Evolutionary conservation across 1,140 invertebrate species (phyloP).

Genomic region (Dendrolimus kikuchii): DNA sequence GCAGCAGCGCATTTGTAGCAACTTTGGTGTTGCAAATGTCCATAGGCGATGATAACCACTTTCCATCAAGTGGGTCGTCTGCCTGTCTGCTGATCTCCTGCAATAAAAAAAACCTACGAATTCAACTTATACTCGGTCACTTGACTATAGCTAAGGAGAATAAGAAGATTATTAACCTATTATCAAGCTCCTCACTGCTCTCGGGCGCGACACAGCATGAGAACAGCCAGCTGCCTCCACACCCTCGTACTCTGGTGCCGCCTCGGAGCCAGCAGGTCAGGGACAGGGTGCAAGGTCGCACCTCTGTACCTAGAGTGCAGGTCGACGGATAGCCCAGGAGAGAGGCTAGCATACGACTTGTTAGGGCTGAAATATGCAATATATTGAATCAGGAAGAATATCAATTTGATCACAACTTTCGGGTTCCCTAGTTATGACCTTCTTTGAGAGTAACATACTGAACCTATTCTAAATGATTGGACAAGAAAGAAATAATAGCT

Average conservation of each 20-base stretch:
- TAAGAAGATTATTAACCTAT: slow-evolving; percentile 32
- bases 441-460: too few species aligned
- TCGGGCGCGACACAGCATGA: slow-evolving; percentile 76
- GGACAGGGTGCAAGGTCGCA: slow-evolving; percentile 77
- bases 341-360: slow-evolving; percentile 70
- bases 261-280: slow-evolving; percentile 82
- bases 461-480: too few species aligned
- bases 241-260: slow-evolving; percentile 75
- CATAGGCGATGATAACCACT: too few species aligned
- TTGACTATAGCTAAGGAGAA: too few species aligned
- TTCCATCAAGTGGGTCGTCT: too few species aligned
- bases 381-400: neutral
- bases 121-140: too few species aligned
- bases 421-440: too few species aligned
- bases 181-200: slow-evolving; percentile 39
- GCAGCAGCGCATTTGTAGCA: too few species aligned
- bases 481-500: too few species aligned
- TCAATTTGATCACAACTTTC: neutral
- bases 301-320: slow-evolving; percentile 72
- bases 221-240: slow-evolving; percentile 78
- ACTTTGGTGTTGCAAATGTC: too few species aligned
- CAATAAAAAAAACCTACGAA: too few species aligned
- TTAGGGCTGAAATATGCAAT: slow-evolving; percentile 29
- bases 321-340: slow-evolving; percentile 75
- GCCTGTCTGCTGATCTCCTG: too few species aligned